Evolutionary conservation across 2,888 invertebrate genomes (phyloP).

Genomic region (Eupithecia exiguata): DNA sequence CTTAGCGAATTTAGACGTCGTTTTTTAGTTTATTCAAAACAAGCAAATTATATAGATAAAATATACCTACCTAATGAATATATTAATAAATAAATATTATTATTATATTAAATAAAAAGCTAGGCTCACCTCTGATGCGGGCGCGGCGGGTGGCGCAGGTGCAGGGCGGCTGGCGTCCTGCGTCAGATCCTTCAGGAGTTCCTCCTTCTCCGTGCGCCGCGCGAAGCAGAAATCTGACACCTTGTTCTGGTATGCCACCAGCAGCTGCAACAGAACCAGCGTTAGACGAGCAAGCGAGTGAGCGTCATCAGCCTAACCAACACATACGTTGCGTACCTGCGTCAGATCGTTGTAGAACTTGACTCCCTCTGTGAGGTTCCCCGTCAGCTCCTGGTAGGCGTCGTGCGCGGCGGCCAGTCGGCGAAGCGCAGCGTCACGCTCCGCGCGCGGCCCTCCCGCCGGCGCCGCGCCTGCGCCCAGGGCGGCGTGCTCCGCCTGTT

Average conservation of each 20-base stretch:
- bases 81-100: too few species aligned
- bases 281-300: neutral
- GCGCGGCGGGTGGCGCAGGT: slow-evolving; percentile 78
- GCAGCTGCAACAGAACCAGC: slow-evolving; percentile 82
- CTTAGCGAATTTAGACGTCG: too few species aligned
- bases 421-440: slow-evolving; percentile 90
- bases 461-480: slow-evolving; percentile 78
- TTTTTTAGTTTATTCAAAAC: too few species aligned
- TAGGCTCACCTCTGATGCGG: slow-evolving; percentile 49
- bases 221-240: slow-evolving; percentile 99
- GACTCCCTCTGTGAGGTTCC: slow-evolving; percentile 96
- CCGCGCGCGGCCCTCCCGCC: slow-evolving; percentile 58
- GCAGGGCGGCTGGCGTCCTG: slow-evolving; percentile 89
- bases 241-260: slow-evolving; percentile 98
- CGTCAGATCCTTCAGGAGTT: slow-evolving; percentile 96
- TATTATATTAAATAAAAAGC: too few species aligned
- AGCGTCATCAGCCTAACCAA: too few species aligned
- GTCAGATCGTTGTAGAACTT: slow-evolving; percentile 98
- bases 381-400: slow-evolving; percentile 94
- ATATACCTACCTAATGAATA: too few species aligned
- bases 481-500: slow-evolving; percentile 82
- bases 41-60: too few species aligned
- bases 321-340: slow-evolving; percentile 77
- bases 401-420: slow-evolving; percentile 96
- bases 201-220: slow-evolving; percentile 99